These are phyloP conservation scores for Ellobius talpinus DNA, from an alignment of 2,113 vertebrate species.

Conservation along the genomic window DNA sequence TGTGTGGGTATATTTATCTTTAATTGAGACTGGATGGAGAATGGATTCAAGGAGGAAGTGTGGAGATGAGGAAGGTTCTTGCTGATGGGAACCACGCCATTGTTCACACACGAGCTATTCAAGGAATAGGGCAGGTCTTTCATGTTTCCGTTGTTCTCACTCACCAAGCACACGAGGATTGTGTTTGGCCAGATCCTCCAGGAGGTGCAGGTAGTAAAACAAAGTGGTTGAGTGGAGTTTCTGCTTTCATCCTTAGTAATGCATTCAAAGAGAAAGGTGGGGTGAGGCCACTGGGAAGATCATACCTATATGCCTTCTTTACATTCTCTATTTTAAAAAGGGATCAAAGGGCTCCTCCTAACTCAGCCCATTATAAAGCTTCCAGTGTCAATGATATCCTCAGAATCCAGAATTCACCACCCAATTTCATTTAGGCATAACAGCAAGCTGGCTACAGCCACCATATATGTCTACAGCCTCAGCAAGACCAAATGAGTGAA, in stretches of 20 bases:
- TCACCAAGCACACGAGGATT: not conserved
- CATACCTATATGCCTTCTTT: not conserved
- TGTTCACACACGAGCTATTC: not conserved
- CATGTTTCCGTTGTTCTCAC: not conserved
- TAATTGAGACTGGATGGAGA: not conserved
- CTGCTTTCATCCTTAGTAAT: not conserved
- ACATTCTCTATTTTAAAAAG: not conserved
- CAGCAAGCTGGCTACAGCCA: too few species aligned
- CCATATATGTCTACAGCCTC: not conserved
- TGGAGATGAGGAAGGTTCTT: not conserved
- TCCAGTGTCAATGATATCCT: not conserved
- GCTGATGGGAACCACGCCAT: not conserved
- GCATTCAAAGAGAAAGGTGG: not conserved
- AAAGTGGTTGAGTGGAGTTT: not conserved
- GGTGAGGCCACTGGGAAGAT: not conserved
- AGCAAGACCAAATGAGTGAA: not conserved
- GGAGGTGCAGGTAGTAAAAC: not conserved
- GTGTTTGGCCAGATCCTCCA: not conserved
- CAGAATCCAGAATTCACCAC: not conserved
- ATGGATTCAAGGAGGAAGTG: not conserved
- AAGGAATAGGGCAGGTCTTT: not conserved
- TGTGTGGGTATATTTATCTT: not conserved
- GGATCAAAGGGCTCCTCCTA: not conserved
- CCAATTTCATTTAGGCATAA: not conserved
- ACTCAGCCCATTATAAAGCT: not conserved